Evolutionary conservation across 2,113 vertebrate genomes (phyloP).

Genomic region (Mobula birostris): DNA sequence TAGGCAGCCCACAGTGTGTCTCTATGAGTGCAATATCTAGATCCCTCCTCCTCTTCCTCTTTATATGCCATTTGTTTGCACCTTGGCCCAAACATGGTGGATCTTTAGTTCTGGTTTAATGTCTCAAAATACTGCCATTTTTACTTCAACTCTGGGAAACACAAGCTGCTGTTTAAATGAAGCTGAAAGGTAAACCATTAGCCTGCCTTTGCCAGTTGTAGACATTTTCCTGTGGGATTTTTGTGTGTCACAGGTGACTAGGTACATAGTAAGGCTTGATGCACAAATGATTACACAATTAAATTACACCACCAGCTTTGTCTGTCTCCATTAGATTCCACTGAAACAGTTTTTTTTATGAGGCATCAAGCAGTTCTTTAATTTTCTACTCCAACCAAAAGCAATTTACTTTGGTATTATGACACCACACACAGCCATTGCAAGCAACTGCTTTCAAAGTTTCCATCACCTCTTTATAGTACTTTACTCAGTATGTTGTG

Average conservation of each 20-base stretch:
- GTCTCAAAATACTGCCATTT: neutral
- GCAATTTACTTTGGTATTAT: neutral
- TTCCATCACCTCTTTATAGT: neutral
- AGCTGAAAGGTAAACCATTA: neutral
- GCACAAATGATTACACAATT: neutral
- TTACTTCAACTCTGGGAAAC: neutral
- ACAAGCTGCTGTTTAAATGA: neutral
- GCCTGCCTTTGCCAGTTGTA: neutral
- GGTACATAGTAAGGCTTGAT: neutral
- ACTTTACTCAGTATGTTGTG: neutral
- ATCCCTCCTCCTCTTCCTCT: neutral
- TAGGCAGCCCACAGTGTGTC: neutral
- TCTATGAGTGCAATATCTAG: neutral
- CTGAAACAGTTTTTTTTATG: neutral
- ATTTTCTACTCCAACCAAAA: neutral
- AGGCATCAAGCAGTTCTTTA: conserved; percentile 24
- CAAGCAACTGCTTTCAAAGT: neutral
- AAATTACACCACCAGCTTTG: neutral
- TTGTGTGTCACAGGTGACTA: too few relatives aligned
- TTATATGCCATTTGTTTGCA: neutral
- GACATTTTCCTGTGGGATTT: neutral
- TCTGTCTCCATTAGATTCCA: neutral
- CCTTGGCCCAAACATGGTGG: neutral
- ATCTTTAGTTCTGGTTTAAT: neutral
- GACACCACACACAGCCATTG: neutral